Conservation (phyloP, 2,797 vertebrate species). For the Echiichthys vipera region DNA sequence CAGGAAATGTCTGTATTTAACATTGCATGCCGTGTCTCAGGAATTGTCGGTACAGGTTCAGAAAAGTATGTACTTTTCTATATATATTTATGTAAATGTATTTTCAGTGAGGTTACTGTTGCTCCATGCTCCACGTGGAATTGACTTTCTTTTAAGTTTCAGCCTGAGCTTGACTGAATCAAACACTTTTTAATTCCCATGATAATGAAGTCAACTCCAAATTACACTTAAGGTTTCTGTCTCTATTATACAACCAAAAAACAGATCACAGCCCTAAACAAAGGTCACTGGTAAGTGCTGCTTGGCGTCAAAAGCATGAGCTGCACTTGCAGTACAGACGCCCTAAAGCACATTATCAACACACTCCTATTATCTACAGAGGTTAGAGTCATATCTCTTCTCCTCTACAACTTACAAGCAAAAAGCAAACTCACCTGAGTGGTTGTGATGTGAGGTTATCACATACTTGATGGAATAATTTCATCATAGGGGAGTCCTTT, state of each 20-base stretch:
- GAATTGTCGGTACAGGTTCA: conserved; percentile 8
- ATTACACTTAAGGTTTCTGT: neutral
- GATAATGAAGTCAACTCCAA: neutral
- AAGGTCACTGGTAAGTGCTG: conserved; percentile 59
- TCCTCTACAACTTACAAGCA: conserved; percentile 30
- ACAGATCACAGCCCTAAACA: conserved; percentile 13
- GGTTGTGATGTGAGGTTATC: conserved; percentile 26
- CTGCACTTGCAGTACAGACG: conserved; percentile 25
- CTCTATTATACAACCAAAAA: conserved; percentile 16
- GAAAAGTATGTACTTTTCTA: too few species aligned
- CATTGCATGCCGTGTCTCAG: conserved; percentile 24
- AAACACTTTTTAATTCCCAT: neutral
- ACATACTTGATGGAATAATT: conserved; percentile 16
- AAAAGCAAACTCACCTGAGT: conserved; percentile 22
- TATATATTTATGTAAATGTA: conserved; percentile 12
- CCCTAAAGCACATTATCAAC: conserved; percentile 37
- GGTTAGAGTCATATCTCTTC: conserved; percentile 34
- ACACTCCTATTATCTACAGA: conserved; percentile 37
- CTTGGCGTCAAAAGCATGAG: conserved; percentile 34
- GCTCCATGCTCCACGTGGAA: conserved; percentile 1
- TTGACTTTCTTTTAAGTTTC: neutral
- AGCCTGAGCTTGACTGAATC: neutral
- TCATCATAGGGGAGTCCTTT: conserved; percentile 5
- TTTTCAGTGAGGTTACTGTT: neutral
- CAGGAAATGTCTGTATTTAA: conserved; percentile 39